phyloP scores from a whole-genome alignment of 1,140 invertebrate species.

The Melanaphis sacchari region DNA sequence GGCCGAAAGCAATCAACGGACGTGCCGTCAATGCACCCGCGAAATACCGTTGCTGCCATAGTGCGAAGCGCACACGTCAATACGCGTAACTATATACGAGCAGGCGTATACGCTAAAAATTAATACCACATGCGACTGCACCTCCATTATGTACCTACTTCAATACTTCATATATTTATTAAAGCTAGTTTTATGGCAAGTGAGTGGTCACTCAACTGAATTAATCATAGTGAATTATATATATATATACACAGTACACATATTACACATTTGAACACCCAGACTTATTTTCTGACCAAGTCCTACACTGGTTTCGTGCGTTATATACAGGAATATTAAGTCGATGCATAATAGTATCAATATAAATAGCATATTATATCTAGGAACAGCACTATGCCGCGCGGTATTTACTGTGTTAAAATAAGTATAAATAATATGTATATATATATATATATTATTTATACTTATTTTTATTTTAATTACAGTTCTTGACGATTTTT shows the following conservation, averaged over 20 bases:
- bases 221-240: background rate
- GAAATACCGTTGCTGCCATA: background rate
- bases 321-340: background rate
- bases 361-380: background rate
- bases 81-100: background rate
- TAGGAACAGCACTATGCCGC: background rate
- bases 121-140: background rate
- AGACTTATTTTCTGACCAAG: background rate
- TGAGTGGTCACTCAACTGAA: background rate
- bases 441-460: too few species aligned
- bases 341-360: background rate
- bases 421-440: too few species aligned
- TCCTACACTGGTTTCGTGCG: too few species aligned
- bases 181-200: background rate
- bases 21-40: background rate
- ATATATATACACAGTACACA: background rate
- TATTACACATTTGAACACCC: too few species aligned
- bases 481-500: background rate
- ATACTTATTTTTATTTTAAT: background rate
- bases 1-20: slow-evolving; percentile 37
- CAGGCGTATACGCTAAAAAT: background rate
- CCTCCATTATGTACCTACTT: background rate
- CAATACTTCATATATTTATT: background rate
- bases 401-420: background rate
- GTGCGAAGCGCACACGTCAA: slow-evolving; percentile 10